Base-by-base conservation (phyloP, 2,797 vertebrate genomes). In the Discoglossus pictus region DNA sequence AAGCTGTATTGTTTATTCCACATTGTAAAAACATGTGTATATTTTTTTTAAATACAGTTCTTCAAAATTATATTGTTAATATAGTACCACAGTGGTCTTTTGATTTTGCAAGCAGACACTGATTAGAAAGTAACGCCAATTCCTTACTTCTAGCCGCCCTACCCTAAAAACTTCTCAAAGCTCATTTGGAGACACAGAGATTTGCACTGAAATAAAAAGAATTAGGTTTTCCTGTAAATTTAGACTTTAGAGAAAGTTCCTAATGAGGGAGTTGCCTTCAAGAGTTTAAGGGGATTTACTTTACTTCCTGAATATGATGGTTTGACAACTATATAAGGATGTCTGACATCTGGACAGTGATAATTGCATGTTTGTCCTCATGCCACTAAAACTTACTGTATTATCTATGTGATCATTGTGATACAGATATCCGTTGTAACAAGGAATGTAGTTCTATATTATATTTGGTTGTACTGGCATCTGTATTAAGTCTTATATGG, bases 281-380 rank as follows among this genome's bases (percentile, higher is more conserved):
- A 21, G 20, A 31, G 18, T 65, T 51, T 15, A 40, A 42, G 27
- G 4, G 4, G 8, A 42, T 24, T 54, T 24, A 15, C 27, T 36
- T 60, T 15, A 27, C 39, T 51, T 68, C 46, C 46, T 52, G 54
- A 42, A 59, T 27, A 25, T 36, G 35, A 25, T 48, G 17, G 16
- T 11, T 11, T 18, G 27, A 58, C 44, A 59, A 23, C 16, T 50
- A 40, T n/a, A n/a, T 58, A 12, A 8, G 34, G 35, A 65, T 56
- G 31, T 27, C 24, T 58, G 54, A 40, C 35, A 56, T 25, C 11
- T 35, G 34, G 34, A 47, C 40, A 51, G n/a, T 25, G 12, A 16
- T 66, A 59, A 50, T 67, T 40, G 20, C 43, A 59, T 16, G 24
- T 23, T 56, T 67, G 31, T 47, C 20, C 61, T 40, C 21, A 42